A percentile compares a stretch with the other conserved stretches of the same genome.
Evolutionary conservation across 2,888 invertebrate genomes (phyloP).

Genomic region (Tachystola acroxantha): DNA sequence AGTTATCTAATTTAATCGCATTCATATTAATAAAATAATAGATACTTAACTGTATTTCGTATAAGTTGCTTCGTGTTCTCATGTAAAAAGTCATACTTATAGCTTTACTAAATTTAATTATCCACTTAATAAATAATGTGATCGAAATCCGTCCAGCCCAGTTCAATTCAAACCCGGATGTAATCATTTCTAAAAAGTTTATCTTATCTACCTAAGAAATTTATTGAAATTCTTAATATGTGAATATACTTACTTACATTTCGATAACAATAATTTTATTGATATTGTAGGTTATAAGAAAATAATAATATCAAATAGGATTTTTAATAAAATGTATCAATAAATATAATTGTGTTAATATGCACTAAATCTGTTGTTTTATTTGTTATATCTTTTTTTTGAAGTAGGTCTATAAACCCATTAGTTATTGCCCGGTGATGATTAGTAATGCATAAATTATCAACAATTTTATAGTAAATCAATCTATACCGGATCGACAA

Average conservation of each 20-base stretch:
- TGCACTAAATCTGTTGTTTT: conserved; percentile 44
- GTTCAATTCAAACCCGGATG: no score
- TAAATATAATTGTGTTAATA: conserved; percentile 67
- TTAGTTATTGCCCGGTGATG: no score
- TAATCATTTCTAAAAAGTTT: conserved; percentile 26
- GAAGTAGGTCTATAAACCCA: no score
- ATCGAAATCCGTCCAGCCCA: conserved; percentile 53
- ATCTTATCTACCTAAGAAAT: conserved; percentile 19
- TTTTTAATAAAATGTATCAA: conserved; percentile 56
- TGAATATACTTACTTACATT: conserved; percentile 47
- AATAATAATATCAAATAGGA: conserved; percentile 41
- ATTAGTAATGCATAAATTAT: no score
- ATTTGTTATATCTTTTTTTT: conserved; percentile 16
- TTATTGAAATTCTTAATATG: conserved; percentile 36
- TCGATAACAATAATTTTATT: conserved; percentile 33
- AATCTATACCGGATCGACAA: no score
- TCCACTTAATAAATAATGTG: conserved; percentile 38
- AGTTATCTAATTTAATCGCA: conserved; percentile 45
- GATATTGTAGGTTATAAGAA: conserved; percentile 26
- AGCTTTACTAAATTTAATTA: conserved; percentile 73
- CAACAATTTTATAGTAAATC: no score
- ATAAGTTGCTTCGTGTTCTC: conserved; percentile 46
- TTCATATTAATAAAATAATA: conserved; percentile 46
- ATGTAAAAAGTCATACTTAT: conserved; percentile 66
- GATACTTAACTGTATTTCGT: conserved; percentile 44